Percentiles rank a stretch among this genome's conserved stretches.
Evolutionary conservation across 2,113 vertebrate genomes (phyloP).

Genomic region (Cryptomyrus ogoouensis): DNA sequence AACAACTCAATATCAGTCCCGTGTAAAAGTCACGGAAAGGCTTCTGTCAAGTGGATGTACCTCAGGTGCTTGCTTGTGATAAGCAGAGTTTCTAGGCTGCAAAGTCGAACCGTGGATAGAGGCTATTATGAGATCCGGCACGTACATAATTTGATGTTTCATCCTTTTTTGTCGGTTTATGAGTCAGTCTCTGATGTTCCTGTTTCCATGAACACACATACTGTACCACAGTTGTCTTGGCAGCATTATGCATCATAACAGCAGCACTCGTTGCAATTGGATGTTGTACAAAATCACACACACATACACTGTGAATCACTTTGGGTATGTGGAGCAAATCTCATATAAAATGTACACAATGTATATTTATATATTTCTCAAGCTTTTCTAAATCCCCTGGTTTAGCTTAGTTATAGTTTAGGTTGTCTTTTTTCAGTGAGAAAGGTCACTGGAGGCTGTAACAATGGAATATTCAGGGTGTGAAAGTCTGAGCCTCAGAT

Average conservation of each 20-base stretch:
- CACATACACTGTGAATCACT: not conserved
- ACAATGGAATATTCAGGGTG: not conserved
- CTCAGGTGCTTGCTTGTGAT: not conserved
- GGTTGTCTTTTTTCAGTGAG: slow-evolving; percentile 18
- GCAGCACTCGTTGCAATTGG: not conserved
- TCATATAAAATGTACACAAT: not conserved
- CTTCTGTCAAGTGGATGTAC: not conserved
- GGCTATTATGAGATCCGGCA: not conserved
- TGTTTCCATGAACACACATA: slow-evolving; percentile 1
- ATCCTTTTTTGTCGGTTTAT: not conserved
- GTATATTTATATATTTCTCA: not conserved
- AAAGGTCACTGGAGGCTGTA: slow-evolving; percentile 5
- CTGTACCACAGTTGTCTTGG: not conserved
- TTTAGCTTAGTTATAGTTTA: not conserved
- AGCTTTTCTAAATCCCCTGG: not conserved
- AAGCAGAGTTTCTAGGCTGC: not conserved
- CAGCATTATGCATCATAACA: not conserved
- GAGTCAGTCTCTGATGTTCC: not conserved
- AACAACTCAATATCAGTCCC: not conserved
- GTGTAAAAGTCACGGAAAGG: not conserved
- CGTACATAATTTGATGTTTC: not conserved
- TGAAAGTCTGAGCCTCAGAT: slow-evolving; percentile 19
- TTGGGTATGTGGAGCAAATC: not conserved
- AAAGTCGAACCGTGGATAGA: not conserved
- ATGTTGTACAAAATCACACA: not conserved